A percentile compares a stretch with the other conserved stretches of the same genome.
These are phyloP conservation scores for Drosophila cognata DNA, from an alignment of 2,888 invertebrate genomes.

Conservation along the genomic window DNA sequence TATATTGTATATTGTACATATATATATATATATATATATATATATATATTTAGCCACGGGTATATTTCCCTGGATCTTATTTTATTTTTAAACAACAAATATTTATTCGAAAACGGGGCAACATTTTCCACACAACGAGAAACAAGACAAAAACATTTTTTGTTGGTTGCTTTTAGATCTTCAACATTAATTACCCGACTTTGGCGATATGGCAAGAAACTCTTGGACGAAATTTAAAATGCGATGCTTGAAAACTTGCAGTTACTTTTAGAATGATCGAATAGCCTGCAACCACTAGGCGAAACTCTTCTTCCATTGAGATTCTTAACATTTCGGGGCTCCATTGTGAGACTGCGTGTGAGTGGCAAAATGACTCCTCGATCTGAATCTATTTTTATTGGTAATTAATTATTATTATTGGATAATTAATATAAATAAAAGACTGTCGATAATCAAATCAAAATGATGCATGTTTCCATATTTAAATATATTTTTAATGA, in stretches of 20 bases:
- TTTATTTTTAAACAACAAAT: conserved; percentile 51
- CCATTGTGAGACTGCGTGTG: not conserved
- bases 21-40: conserved; percentile 5
- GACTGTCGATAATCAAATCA: too few relatives aligned
- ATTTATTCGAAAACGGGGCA: conserved; percentile 42
- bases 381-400: not conserved
- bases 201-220: not conserved
- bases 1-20: conserved; percentile 4
- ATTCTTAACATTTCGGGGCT: not conserved
- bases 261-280: not conserved
- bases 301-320: not conserved
- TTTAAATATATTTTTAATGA: not conserved
- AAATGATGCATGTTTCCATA: not conserved
- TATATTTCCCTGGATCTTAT: conserved; percentile 37
- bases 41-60: conserved; percentile 1
- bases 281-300: not conserved
- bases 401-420: too few relatives aligned
- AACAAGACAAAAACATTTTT: not conserved
- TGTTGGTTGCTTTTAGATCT: not conserved
- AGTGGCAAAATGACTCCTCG: not conserved
- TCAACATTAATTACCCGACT: not conserved
- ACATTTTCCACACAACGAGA: conserved; percentile 25
- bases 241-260: not conserved
- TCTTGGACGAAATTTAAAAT: not conserved
- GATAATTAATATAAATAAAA: too few relatives aligned